These are phyloP conservation scores for Hetaerina americana DNA, from an alignment of 1,140 invertebrate species.

Conservation along the genomic window DNA sequence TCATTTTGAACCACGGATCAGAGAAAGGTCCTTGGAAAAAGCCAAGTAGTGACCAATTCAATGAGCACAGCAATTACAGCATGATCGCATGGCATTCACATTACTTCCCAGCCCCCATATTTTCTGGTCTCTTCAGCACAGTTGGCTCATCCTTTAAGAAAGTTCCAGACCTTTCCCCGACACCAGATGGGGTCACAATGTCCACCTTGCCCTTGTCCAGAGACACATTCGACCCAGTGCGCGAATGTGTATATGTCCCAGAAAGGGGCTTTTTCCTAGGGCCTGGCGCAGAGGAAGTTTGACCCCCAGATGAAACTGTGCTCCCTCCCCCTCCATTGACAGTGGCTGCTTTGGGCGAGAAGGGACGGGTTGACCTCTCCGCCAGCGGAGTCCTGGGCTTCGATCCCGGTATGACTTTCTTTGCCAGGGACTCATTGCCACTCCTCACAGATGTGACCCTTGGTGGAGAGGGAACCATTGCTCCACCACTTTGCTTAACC, in stretches of 20 bases:
- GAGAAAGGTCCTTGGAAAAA: too few relatives aligned
- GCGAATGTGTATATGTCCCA: not conserved
- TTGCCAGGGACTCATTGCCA: not conserved
- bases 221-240: not conserved
- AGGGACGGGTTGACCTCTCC: not conserved
- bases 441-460: not conserved
- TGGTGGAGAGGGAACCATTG: not conserved
- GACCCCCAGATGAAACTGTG: not conserved
- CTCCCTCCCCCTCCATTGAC: too few relatives aligned
- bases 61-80: too few relatives aligned
- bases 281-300: not conserved
- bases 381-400: not conserved
- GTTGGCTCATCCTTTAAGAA: conserved; percentile 57
- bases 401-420: not conserved
- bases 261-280: not conserved
- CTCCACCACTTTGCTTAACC: not conserved
- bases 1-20: too few relatives aligned
- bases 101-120: too few relatives aligned
- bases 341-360: not conserved
- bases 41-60: too few relatives aligned
- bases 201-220: not conserved
- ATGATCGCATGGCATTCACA: too few relatives aligned
- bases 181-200: not conserved
- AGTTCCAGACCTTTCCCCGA: conserved; percentile 41
- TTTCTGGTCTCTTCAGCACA: conserved; percentile 33